Base-by-base conservation (phyloP, 35 echinoderm and acorn worm species). In the Amphiura filiformis region DNA sequence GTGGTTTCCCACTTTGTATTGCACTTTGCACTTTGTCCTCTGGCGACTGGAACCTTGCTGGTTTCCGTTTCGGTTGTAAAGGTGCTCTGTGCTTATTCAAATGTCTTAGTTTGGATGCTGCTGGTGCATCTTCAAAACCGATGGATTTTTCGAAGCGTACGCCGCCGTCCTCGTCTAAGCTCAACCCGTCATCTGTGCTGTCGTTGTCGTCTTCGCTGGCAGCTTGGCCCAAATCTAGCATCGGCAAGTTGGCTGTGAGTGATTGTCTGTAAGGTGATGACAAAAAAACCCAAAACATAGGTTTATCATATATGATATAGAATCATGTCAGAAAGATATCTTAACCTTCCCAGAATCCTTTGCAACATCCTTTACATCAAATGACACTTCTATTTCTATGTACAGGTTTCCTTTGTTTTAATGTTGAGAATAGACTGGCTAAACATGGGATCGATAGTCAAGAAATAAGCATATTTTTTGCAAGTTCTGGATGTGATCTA, bases 21-120 rank as follows among this genome's bases (percentile, higher is more conserved):
- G 39, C 80, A 32, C 37, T 57, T 5, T 36, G n/a, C 30, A 75
- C 38, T 30, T 84, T 75, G 9, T 91, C 82, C 34, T 56, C 44
- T 35, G 57, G 65, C 38, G 49, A 35, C 3, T 39, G 75, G 52
- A 79, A 94, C 44, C 90, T 89, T 31, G 90, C 80, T 5, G 96
- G 96, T 31, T 47, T 81, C 20, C 96, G 86, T 36, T 93, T 92
- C 34, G 76, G 37, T 35, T 92, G 96, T 44, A 76, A 75, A 33
- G 93, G 90, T 36, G 93, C 96, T 39, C 96, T 80, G 80, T 92
- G 87, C 39, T 99, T 99, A 79, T 91, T 93, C 57, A 99, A 82
- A 47, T 94, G 90, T 30, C 36, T 88, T 18, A 99, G 93, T 38
- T 75, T 84, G 36, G 84, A 84, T 3, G 78, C 81, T 15, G 87